Evolutionary conservation across 2,888 invertebrate species (phyloP), one percentile per base, ranked within the genome.

Genomic region (Cremastinae sp.): DNA sequence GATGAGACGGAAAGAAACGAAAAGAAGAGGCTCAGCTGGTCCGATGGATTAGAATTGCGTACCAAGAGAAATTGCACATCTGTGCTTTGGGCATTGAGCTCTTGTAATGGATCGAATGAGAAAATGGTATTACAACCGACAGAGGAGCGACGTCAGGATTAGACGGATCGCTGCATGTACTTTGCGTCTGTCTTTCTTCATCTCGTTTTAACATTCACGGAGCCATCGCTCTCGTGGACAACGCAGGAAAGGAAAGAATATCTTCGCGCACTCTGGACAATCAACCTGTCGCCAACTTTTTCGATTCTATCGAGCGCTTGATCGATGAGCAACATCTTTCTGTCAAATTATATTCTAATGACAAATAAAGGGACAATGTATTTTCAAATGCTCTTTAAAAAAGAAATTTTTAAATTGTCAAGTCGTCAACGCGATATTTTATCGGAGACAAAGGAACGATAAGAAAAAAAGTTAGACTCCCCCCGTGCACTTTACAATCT

Each of bases 61-160:
- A 16, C 53, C 35, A 28, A 28, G 65, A 56, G 65, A 66, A 74
- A 74, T 56, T 65, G 55, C 69, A 70, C 77, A 77, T 77, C 74
- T 74, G 77, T 35, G 49, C 65, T 49, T 51, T 49, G 18, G 58
- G 61, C 69, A 45, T 51, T 49, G 55, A 56, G 70, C 56, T 43
- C 37, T 53, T 62, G 68, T 77, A 77, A 77, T 77, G 77, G 74
- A 77, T 77, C 77, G 75, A 65, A 68, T 62, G 35, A 56, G 61
- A 59, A 70, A 70, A 77, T 70, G 73, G 43, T 62, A 43, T 70
- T 43, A 43, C 58, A 39, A 62, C 59, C 28, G 28, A 5, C 55
- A 59, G 41, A 65, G 35, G 65, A 55, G 69, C 12, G 62, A 37
- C 43, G 77, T 74, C 77, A 61, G 28, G 43, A 70, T 49, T 61